A percentile compares a stretch with the other conserved stretches of the same genome.
Conservation (phyloP, 2,888 invertebrate species). For the Rhopalosiphum nymphaeae region DNA sequence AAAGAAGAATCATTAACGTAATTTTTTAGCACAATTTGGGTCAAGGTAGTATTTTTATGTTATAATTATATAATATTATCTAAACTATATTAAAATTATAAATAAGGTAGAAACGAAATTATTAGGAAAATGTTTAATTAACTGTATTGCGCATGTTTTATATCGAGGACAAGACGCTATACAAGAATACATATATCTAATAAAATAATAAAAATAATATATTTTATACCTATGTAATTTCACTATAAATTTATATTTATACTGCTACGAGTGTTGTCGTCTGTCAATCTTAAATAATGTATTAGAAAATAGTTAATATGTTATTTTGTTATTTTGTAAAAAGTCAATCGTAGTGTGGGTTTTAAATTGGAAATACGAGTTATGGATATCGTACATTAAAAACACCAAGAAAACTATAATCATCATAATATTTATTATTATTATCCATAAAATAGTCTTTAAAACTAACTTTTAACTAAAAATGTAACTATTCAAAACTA, state of each 20-base stretch:
- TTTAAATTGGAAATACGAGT: neutral
- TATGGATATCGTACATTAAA: neutral
- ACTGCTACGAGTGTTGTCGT: neutral
- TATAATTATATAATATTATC: slow-evolving; percentile 23
- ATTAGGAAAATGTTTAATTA: slow-evolving; percentile 46
- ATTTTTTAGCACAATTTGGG: neutral
- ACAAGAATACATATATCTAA: neutral
- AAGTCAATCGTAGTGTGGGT: neutral
- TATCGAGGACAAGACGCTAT: slow-evolving; percentile 6
- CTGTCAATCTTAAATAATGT: neutral
- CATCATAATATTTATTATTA: neutral
- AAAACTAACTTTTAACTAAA: neutral
- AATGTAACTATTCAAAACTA: neutral
- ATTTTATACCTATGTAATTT: neutral
- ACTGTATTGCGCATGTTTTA: neutral
- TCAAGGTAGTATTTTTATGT: slow-evolving; percentile 35
- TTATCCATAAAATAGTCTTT: neutral
- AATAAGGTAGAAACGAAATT: slow-evolving; percentile 16
- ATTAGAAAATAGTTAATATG: neutral
- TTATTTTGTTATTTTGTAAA: neutral
- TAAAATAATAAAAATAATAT: neutral
- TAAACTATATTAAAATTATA: slow-evolving; percentile 16
- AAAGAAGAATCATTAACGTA: slow-evolving; percentile 16
- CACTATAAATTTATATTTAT: neutral
- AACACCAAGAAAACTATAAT: neutral